Evolutionary conservation across 2,888 invertebrate species (phyloP).

Genomic region (Spodoptera picta): DNA sequence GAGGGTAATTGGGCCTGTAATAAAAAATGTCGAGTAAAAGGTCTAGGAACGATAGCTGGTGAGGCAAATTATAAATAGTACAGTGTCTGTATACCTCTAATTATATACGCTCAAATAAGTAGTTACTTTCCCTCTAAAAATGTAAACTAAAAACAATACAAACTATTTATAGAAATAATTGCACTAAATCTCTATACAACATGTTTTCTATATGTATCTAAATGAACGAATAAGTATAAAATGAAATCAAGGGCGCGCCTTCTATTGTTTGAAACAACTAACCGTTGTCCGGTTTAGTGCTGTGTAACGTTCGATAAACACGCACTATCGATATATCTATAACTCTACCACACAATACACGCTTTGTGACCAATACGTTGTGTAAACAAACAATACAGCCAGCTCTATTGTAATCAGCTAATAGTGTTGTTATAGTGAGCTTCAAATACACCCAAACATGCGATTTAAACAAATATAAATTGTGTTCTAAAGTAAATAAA

Average conservation of each 20-base stretch:
- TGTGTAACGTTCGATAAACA: slow-evolving; percentile 42
- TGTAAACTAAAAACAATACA: too few relatives aligned
- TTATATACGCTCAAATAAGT: too few relatives aligned
- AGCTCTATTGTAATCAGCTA: slow-evolving; percentile 9
- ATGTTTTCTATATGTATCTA: slow-evolving; percentile 6
- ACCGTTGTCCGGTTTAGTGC: slow-evolving; percentile 26
- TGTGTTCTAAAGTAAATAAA: slow-evolving; percentile 6
- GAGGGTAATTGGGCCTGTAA: too few relatives aligned
- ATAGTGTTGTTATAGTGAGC: not conserved
- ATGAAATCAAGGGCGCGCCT: slow-evolving; percentile 44
- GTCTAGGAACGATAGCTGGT: too few relatives aligned
- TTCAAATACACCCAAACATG: too few relatives aligned
- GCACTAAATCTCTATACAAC: not conserved
- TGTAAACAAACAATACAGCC: slow-evolving; percentile 23
- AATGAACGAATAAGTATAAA: slow-evolving; percentile 40
- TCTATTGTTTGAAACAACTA: slow-evolving; percentile 50
- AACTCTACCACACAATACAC: slow-evolving; percentile 26
- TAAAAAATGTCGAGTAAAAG: too few relatives aligned
- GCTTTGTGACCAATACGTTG: slow-evolving; percentile 32
- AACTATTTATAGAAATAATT: too few relatives aligned
- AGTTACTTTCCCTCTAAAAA: too few relatives aligned
- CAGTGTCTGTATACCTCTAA: too few relatives aligned
- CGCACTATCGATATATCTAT: slow-evolving; percentile 37
- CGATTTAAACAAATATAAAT: too few relatives aligned
- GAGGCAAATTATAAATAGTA: too few relatives aligned